phyloP scores from a whole-genome alignment of 1,140 invertebrate species.

The Asobara japonica region DNA sequence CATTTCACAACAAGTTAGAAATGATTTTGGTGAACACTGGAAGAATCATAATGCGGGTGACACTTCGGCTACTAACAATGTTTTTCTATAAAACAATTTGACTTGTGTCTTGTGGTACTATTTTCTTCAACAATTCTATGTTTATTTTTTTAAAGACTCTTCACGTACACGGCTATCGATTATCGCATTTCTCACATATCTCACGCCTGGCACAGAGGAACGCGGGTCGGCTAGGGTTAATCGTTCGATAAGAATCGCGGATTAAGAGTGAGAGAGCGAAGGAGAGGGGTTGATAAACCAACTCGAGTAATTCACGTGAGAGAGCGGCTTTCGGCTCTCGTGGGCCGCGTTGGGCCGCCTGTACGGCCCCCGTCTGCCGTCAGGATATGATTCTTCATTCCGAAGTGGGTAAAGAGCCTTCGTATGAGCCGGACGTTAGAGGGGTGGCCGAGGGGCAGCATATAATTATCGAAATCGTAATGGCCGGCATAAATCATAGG shows the following conservation, averaged over 20 bases:
- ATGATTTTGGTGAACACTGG: too few species aligned
- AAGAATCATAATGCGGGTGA: too few species aligned
- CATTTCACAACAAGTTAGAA: too few species aligned
- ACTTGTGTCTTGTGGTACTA: too few species aligned
- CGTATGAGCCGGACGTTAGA: constrained; percentile 37
- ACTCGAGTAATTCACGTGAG: constrained; percentile 6
- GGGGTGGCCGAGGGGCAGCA: constrained; percentile 61
- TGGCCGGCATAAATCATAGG: constrained; percentile 67
- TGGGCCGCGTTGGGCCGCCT: constrained; percentile 18
- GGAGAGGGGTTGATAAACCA: not conserved
- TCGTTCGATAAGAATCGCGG: constrained; percentile 29
- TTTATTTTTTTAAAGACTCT: not conserved
- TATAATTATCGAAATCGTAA: constrained; percentile 67
- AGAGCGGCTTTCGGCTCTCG: constrained; percentile 11
- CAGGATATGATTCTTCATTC: constrained; percentile 37
- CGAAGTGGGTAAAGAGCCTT: constrained; percentile 9
- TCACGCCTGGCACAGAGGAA: constrained; percentile 7
- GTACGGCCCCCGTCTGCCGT: constrained; percentile 29
- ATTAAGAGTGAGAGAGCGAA: not conserved
- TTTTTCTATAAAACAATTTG: too few species aligned
- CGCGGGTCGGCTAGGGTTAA: constrained; percentile 24
- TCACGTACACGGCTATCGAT: not conserved
- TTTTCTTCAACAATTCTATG: too few species aligned
- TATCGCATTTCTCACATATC: constrained; percentile 28
- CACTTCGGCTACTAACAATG: too few species aligned